Conservation (phyloP, 2,888 invertebrate genomes). For the Drepanosiphum platanoidis region DNA sequence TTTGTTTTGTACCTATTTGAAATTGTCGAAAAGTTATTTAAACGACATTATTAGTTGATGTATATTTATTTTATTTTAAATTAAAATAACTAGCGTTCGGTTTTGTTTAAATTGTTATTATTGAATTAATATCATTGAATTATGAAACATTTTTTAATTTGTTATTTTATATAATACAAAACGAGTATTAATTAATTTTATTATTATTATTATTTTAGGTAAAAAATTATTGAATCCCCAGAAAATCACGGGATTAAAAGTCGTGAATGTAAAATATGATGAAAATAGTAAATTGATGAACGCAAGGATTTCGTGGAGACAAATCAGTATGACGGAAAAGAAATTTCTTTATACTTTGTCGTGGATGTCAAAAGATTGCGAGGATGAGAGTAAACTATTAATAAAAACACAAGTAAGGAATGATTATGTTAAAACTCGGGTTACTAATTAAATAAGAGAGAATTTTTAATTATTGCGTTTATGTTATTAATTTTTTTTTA, state of each 20-base stretch:
- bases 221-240: constrained; percentile 24
- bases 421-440: not conserved
- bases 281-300: constrained; percentile 19
- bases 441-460: not conserved
- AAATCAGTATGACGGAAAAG: constrained; percentile 1
- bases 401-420: constrained; percentile 27
- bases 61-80: not conserved
- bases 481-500: not conserved
- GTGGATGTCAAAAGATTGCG: constrained; percentile 21
- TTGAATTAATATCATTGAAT: not conserved
- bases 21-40: too few species aligned
- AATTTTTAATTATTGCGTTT: not conserved
- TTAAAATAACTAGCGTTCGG: not conserved
- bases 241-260: constrained; percentile 35
- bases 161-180: too few species aligned
- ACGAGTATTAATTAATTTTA: too few species aligned
- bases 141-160: too few species aligned
- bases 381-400: constrained; percentile 17
- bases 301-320: constrained; percentile 39
- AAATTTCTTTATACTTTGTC: constrained; percentile 28
- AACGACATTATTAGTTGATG: not conserved
- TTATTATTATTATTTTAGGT: constrained; percentile 39
- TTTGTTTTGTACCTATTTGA: too few species aligned
- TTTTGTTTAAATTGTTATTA: not conserved
- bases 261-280: constrained; percentile 12